Evolutionary conservation across 2,797 vertebrate genomes (phyloP).

Genomic region (Myotis findleyi): DNA sequence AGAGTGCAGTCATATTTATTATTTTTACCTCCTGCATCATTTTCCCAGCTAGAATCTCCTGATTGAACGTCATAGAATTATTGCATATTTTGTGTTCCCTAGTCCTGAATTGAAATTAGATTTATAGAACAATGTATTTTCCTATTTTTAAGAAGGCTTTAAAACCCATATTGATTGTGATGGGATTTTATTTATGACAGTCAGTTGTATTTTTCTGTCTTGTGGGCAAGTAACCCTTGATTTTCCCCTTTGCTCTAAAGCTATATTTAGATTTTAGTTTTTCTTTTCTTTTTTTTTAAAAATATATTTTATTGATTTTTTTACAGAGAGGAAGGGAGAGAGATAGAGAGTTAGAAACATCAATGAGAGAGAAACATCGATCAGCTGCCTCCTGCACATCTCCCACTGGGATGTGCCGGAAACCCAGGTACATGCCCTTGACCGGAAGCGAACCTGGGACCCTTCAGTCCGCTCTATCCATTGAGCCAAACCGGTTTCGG

Average conservation of each 20-base stretch:
- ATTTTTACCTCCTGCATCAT: background rate
- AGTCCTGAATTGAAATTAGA: slow-evolving; percentile 45
- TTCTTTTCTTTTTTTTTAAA: background rate
- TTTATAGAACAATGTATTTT: slow-evolving; percentile 21
- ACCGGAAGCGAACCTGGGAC: too few relatives aligned
- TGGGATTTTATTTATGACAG: slow-evolving; percentile 26
- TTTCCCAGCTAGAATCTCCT: slow-evolving; percentile 53
- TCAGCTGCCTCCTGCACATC: too few relatives aligned
- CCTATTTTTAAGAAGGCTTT: slow-evolving; percentile 12
- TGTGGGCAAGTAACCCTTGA: background rate
- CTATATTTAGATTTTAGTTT: slow-evolving; percentile 53
- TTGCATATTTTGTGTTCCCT: background rate
- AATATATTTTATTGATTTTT: too few relatives aligned
- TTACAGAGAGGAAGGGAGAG: too few relatives aligned
- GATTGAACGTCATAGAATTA: background rate
- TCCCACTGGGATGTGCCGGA: too few relatives aligned
- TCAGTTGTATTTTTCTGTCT: slow-evolving; percentile 59
- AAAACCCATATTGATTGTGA: background rate
- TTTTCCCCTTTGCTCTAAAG: slow-evolving; percentile 22
- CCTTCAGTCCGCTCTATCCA: too few relatives aligned
- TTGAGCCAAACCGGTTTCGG: too few relatives aligned
- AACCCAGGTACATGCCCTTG: too few relatives aligned
- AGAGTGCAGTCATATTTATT: background rate
- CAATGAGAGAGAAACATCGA: too few relatives aligned
- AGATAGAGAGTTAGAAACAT: too few relatives aligned